These are phyloP conservation scores for Monopterus albus DNA, from an alignment of 2,113 vertebrate genomes.

Conservation along the genomic window DNA sequence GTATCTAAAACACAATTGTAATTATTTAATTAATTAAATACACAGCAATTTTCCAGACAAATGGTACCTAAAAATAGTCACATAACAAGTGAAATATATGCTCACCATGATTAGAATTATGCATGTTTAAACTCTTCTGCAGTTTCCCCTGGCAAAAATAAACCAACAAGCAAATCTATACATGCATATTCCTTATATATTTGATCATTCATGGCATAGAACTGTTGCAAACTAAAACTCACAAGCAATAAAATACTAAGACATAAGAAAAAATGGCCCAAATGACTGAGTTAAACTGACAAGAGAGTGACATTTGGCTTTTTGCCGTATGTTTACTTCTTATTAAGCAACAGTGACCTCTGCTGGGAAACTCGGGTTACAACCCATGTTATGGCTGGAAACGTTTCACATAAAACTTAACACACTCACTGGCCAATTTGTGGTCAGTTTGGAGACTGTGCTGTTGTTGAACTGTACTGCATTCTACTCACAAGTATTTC, in stretches of 20 bases:
- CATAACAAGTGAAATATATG: neutral
- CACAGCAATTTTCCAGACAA: too few relatives aligned
- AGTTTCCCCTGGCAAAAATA: conserved; percentile 31
- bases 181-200: neutral
- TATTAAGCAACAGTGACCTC: conserved; percentile 54
- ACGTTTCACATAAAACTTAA: neutral
- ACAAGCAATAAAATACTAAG: neutral
- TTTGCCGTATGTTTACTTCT: neutral
- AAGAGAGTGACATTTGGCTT: too few relatives aligned
- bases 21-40: too few relatives aligned
- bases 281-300: neutral
- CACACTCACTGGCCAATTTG: too few relatives aligned
- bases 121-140: conserved; percentile 4
- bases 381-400: neutral
- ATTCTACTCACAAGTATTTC: too few relatives aligned
- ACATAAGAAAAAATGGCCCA: neutral
- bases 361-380: conserved; percentile 49
- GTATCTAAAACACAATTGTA: too few relatives aligned
- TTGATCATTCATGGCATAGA: neutral
- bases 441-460: neutral
- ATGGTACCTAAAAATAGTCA: too few relatives aligned
- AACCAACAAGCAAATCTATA: neutral
- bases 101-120: conserved; percentile 41
- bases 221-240: neutral
- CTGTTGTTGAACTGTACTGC: neutral